A percentile compares a stretch with the other conserved stretches of the same genome.
Evolutionary conservation across 2,888 invertebrate species (phyloP).

Genomic region (Tipula vernalis): DNA sequence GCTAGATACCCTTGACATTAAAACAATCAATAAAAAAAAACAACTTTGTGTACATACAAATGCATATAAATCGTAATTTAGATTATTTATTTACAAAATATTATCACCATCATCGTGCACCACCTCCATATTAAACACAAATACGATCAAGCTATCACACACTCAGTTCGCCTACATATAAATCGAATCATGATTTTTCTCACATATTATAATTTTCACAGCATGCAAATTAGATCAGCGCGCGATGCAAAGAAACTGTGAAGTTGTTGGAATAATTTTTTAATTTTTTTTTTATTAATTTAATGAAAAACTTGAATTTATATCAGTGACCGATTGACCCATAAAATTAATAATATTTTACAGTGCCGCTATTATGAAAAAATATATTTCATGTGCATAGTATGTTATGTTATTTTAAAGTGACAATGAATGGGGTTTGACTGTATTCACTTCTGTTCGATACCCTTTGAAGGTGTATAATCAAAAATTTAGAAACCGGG

Average conservation of each 20-base stretch:
- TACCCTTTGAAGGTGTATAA: neutral
- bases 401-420: neutral
- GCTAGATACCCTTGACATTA: neutral
- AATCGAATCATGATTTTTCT: neutral
- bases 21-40: neutral
- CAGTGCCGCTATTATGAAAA: neutral
- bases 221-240: neutral
- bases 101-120: neutral
- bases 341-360: neutral
- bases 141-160: neutral
- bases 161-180: neutral
- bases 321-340: neutral
- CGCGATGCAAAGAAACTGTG: neutral
- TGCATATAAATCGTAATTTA: neutral
- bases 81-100: neutral
- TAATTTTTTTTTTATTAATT: neutral
- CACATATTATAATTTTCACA: neutral
- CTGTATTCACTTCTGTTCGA: neutral
- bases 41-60: neutral
- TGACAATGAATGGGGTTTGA: neutral
- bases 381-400: neutral
- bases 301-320: neutral
- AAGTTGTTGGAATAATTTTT: neutral
- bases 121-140: neutral
- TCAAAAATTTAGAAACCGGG: neutral